These are phyloP conservation scores for Marcusenius ussheri DNA, from an alignment of 2,113 vertebrate species.

Conservation along the genomic window DNA sequence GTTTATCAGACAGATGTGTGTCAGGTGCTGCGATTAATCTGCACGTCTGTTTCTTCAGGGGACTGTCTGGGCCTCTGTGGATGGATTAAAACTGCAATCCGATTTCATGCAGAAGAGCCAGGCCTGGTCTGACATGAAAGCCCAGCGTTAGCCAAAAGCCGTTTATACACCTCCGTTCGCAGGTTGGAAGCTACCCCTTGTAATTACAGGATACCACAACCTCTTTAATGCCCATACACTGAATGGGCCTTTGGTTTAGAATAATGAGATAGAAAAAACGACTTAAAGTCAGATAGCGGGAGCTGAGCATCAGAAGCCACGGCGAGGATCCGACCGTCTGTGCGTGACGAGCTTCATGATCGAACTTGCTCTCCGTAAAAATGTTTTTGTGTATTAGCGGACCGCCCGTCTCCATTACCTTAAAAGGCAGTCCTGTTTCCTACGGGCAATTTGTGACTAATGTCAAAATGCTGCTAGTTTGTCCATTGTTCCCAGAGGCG, in stretches of 20 bases:
- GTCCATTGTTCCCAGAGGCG: background rate
- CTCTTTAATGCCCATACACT: conserved; percentile 48
- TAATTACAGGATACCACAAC: conserved; percentile 49
- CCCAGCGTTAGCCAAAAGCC: conserved; percentile 47
- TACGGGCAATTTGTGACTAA: background rate
- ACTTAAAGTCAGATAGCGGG: conserved; percentile 26
- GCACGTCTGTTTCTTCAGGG: conserved; percentile 38
- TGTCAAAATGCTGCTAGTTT: background rate
- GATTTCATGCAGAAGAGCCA: conserved; percentile 34
- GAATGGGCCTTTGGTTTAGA: conserved; percentile 56
- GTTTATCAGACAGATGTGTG: conserved; percentile 10
- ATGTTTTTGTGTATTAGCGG: background rate
- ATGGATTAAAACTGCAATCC: conserved; percentile 50
- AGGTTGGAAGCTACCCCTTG: conserved; percentile 56
- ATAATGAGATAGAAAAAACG: conserved; percentile 51
- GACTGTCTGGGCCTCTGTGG: conserved; percentile 57
- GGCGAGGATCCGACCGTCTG: conserved; percentile 45
- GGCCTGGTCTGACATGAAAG: conserved; percentile 55
- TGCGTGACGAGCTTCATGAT: conserved; percentile 53
- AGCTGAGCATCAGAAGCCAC: conserved; percentile 54
- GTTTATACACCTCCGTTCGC: conserved; percentile 59
- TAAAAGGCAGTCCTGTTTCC: background rate
- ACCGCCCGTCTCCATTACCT: background rate
- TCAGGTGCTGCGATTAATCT: conserved; percentile 23
- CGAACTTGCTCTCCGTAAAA: background rate